Base-by-base conservation (phyloP, 2,888 invertebrate species). In the Flexamia atlantica region DNA sequence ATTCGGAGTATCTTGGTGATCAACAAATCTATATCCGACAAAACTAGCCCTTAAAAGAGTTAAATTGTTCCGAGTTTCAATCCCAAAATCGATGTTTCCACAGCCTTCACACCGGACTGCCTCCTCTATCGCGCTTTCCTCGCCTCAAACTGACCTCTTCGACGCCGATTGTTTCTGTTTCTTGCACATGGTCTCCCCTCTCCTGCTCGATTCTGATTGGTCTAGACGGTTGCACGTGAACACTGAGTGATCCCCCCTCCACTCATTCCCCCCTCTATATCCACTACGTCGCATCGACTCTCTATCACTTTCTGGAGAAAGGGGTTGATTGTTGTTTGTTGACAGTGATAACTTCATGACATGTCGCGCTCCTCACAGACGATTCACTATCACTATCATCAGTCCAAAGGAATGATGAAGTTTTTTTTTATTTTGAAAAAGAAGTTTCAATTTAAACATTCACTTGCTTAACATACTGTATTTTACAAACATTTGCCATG, bases 161-260 rank as follows among this genome's bases (percentile, higher is more conserved):
- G 28, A 10, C 76, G 64, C 64, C 5, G 28, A 36, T 46, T 40
- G 46, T 28, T 28, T 42, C 72, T 36, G 46, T 28, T 50, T 76
- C 46, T 36, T 46, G n/a, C 76, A 42, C 42, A 28, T 76, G 40
- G 28, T 23, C 76, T 32, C 76, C 76, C 76, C 46, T 42, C 76
- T 50, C 42, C 46, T 23, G 9, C 46, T 42, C 20, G 46, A 25
- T n/a, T 70, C 50, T 70, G n/a, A 68, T 70, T 70, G 82, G 70
- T 70, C 23, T 25, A 70, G 68, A 17, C 30, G 30, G 3, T 82
- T 68, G 72, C 82, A 82, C 82, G 82, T 82, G 82, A 82, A 50
- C 82, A 82, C 30, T 42, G 72, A 46, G 53, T 82, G 82, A 20
- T 82, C 14, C 20, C 82, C 82, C 82, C 82, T 30, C 82, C 50